These are phyloP conservation scores for Ostrea edulis DNA, from an alignment of 1,140 invertebrate genomes.

Conservation along the genomic window DNA sequence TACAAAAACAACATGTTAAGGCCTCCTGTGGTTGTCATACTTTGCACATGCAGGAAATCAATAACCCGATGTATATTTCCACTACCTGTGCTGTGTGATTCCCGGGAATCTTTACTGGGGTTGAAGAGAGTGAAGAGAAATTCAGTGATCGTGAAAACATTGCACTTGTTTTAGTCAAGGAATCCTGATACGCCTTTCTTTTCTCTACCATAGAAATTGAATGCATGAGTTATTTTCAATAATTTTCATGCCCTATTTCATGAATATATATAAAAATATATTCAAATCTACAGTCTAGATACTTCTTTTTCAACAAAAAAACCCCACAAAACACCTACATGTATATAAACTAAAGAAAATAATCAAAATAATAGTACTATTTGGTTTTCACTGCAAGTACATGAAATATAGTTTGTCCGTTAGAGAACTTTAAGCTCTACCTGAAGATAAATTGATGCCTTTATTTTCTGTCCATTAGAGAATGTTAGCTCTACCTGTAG, in stretches of 20 bases:
- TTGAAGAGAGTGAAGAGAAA: background rate
- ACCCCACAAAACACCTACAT: too few relatives aligned
- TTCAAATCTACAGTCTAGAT: too few relatives aligned
- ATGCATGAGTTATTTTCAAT: too few relatives aligned
- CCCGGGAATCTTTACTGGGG: background rate
- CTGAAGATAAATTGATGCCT: background rate
- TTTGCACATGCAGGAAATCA: too few relatives aligned
- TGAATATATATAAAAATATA: too few relatives aligned
- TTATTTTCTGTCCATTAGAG: background rate
- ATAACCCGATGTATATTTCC: background rate
- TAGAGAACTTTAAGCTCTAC: background rate
- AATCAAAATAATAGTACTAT: too few relatives aligned
- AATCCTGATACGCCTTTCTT: background rate
- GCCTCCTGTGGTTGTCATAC: too few relatives aligned
- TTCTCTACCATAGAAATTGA: background rate
- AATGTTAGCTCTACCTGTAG: background rate
- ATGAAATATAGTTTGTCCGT: background rate
- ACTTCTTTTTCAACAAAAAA: too few relatives aligned
- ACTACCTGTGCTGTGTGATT: background rate
- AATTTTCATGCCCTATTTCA: too few relatives aligned
- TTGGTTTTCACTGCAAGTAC: background rate
- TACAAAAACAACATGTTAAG: background rate
- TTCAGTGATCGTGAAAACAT: background rate
- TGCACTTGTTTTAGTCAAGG: background rate
- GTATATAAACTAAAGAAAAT: too few relatives aligned